Evolutionary conservation across 2,113 vertebrate species (phyloP), one percentile per base, ranked within the genome.

Genomic region (Lutjanus erythropterus): DNA sequence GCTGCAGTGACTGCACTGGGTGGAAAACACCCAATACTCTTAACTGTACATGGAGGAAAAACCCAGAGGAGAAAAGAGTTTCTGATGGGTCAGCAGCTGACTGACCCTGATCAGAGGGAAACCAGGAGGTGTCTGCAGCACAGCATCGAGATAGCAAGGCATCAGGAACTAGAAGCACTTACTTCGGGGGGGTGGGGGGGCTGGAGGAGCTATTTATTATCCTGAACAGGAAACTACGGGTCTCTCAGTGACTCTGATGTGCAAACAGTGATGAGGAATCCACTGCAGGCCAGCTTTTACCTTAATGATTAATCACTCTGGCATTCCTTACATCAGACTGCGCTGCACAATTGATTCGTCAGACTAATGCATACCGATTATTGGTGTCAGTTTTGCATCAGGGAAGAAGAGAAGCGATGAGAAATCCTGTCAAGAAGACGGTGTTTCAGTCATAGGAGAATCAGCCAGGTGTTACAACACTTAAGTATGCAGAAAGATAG

Each of bases 1-100:
- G 94, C 92, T 92, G 94, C 93, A 87, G 91, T 85, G 89, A 87
- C 80, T 91, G 93, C 90, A 95, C 93, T 75, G 88, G 90, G 89
- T 79, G 78, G 67, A 75, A 81, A 86, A 85, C 89, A 92, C 94
- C 93, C 94, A 94, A 93, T 93, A 92, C 92, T 75, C 84, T 93
- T n/a, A n/a, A 89, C 93, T 86, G 89, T 89, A 92, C 75, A 87
- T 71, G 49, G 73, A 92, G 58, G 82, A 86, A 90, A 87, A 91
- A 86, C 50, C 86, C 78, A 73, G 70, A 88, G 86, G 76, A 88
- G 77, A 89, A 65, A 80, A 88, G 69, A 86, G 85, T 62, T 67
- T 90, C 80, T 88, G 86, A 91, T 41, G 31, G 59, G 42, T 78
- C 71, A 68, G 78, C 58, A 27, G n/a, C 33, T 2, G 62, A 62